These are phyloP conservation scores for Sinella curviseta DNA, from an alignment of 1,140 invertebrate genomes.

Conservation along the genomic window DNA sequence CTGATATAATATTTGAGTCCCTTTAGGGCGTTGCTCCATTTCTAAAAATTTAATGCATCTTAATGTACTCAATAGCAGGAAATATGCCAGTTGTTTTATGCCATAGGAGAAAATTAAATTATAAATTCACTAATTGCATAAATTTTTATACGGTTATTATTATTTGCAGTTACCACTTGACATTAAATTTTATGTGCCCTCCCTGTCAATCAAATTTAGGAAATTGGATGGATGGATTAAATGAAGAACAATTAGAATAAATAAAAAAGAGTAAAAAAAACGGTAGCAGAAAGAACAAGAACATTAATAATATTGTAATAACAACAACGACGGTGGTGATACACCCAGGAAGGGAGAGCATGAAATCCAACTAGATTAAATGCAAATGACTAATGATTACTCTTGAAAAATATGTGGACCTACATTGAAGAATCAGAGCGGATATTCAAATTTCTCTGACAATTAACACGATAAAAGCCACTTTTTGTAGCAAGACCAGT, in stretches of 20 bases:
- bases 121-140: neutral
- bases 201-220: neutral
- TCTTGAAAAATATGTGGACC: neutral
- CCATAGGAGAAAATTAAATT: neutral
- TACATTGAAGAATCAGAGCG: slow-evolving; percentile 15
- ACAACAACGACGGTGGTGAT: too few relatives aligned
- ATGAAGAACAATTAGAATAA: slow-evolving; percentile 10
- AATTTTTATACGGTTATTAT: neutral
- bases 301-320: too few relatives aligned
- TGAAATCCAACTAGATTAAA: neutral
- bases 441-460: slow-evolving; percentile 15
- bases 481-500: slow-evolving; percentile 15
- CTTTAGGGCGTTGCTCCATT: too few relatives aligned
- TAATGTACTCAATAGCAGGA: too few relatives aligned
- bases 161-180: neutral
- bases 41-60: too few relatives aligned
- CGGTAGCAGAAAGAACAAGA: neutral
- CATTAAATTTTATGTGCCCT: neutral
- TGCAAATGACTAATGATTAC: neutral
- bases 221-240: neutral
- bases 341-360: neutral
- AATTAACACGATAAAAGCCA: slow-evolving; percentile 23
- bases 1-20: too few relatives aligned
- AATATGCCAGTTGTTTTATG: too few relatives aligned
- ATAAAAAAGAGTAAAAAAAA: neutral